Base-by-base conservation (phyloP, 1,140 invertebrate genomes). In the Aphis gossypii region DNA sequence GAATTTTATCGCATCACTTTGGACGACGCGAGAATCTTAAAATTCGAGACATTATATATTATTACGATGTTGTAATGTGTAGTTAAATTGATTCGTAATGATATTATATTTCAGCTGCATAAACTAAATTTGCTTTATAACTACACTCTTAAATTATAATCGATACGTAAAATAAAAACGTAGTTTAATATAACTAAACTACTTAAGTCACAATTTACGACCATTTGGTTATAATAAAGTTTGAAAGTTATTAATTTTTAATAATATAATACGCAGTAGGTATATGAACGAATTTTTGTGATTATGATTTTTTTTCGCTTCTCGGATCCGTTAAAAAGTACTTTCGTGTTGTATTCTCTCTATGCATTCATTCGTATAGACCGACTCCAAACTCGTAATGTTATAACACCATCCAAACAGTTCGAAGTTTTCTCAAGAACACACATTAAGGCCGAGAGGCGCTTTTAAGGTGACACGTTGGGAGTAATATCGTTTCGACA, bases 391-490 rank as follows among this genome's bases (percentile, higher is more conserved):
- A 35, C 46, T 35, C n/a, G 21, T 41, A 56, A 44, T 56, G 38
- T 38, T 38, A n/a, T 30, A 88, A 54, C 46, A 41, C 35, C 18
- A 56, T 41, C 35, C 88, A 23, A 25, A n/a, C 38, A 48, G 35
- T 25, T 56, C 88, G 89, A 68, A 92, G 46, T 92, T 92, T 83
- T 83, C 44, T 92, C 90, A 92, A 92, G 90, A 92, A 92, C 90
- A 35, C 68, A n/a, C 68, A 30, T 92, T 92, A 83, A 92, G 91
- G 76, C 76, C 91, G 76, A 84, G 91, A 92, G 91, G 76, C 91
- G 82, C 68, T 84, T 51, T 92, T 84, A 92, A 92, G 91, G 91
- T 92, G 56, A 82, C 30, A 46, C 56, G 90, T 90, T 54, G 30
- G 51, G 88, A 90, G 51, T 46, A 44, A n/a, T 56, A 90, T 90